Evolutionary conservation across 2,888 invertebrate genomes (phyloP), one percentile per base, ranked within the genome.

Genomic region (Sinohyriopsis cumingii): DNA sequence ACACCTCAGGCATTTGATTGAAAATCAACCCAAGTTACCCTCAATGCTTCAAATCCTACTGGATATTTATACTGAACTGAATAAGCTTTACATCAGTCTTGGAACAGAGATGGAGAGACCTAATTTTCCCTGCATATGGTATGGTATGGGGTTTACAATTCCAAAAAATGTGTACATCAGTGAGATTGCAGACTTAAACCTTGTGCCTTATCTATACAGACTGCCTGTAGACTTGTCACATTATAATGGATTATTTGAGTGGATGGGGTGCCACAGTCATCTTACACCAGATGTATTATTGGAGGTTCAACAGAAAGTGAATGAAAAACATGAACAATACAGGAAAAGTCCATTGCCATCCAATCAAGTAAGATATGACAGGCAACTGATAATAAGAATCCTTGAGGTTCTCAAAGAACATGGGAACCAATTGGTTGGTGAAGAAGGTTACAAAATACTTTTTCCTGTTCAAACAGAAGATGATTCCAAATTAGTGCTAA

Each of bases 121-220:
- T 33, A 33, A 9, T 33, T 33, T 33, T 33, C 33, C 24, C 12
- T 24, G 53, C 20, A 28, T 28, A 24, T 56, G 55, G 57, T 55
- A 20, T 33, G 77, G 77, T 22, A 65, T 70, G 57, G 68, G 71
- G 19, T 77, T 77, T 68, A 24, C 22, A 28, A 19, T 53, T 9
- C 59, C 69, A 53, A 24, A 20, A 20, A 59, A 55, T 65, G 33
- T 65, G 24, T 72, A 63, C 62, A 33, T 60, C 28, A 53, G 57
- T 5, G 28, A 6, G 33, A 56, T 33, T 7, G 24, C 20, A 20
- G 75, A 75, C 61, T 63, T 75, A 54, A 55, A 45, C 20, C 55
- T 75, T 19, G 25, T 62, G 24, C 75, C 75, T 33, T 75, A 70
- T 53, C 55, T 72, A 24, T 70, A 62, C 45, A 54, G 55, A 28